These are phyloP conservation scores for human DNA, from an alignment of 2,113 vertebrate species.

Conservation along the genomic window GRCh38 chr12:45398501-45399000, in stretches of 20 bases:
- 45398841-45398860: background rate
- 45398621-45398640: background rate
- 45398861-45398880: constrained; percentile 3
- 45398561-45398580: background rate
- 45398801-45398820: background rate
- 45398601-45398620: background rate
- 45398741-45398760: background rate
- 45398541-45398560: background rate
- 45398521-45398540: background rate
- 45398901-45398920: background rate
- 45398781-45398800: background rate
- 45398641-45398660: background rate
- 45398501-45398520: background rate
- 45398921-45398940: background rate
- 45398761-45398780: background rate
- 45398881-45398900: background rate
- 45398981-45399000: background rate
- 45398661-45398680: background rate
- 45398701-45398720: background rate
- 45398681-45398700: background rate
- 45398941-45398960: background rate
- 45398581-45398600: background rate
- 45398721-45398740: background rate
- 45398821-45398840: background rate
- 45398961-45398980: background rate